A percentile compares a stretch with the other conserved stretches of the same genome.
These are phyloP conservation scores for Pinctada fucata DNA, from an alignment of 2,888 invertebrate species.

Conservation along the genomic window DNA sequence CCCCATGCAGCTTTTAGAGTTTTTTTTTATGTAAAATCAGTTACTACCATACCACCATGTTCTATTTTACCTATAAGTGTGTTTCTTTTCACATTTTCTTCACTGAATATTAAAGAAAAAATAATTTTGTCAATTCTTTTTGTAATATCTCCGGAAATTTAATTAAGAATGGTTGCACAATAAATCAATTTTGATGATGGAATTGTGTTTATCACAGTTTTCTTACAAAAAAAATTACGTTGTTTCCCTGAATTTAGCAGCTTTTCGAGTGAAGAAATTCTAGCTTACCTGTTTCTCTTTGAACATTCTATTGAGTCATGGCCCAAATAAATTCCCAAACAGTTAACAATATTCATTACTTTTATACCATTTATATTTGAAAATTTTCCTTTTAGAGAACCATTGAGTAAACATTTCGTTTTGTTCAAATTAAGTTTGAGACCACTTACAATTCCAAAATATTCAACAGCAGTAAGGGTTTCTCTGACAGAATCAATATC, in stretches of 20 bases:
- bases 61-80: neutral
- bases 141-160: neutral
- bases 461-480: neutral
- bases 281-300: conserved; percentile 6
- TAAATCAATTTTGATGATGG: neutral
- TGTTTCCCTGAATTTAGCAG: neutral
- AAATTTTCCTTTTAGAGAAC: neutral
- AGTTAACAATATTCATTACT: neutral
- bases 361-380: neutral
- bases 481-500: neutral
- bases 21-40: conserved; percentile 3
- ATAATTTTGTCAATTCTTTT: neutral
- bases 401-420: neutral
- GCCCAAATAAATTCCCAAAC: neutral
- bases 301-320: conserved; percentile 2
- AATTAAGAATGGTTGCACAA: neutral
- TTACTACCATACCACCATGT: neutral
- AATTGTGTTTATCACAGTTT: neutral
- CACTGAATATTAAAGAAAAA: neutral
- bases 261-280: neutral
- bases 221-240: neutral
- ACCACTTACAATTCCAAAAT: neutral
- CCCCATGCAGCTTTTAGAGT: neutral
- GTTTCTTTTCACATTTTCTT: neutral
- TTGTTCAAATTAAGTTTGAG: conserved; percentile 5